phyloP scores from a whole-genome alignment of 1,140 invertebrate species.

The Agrilus planipennis region DNA sequence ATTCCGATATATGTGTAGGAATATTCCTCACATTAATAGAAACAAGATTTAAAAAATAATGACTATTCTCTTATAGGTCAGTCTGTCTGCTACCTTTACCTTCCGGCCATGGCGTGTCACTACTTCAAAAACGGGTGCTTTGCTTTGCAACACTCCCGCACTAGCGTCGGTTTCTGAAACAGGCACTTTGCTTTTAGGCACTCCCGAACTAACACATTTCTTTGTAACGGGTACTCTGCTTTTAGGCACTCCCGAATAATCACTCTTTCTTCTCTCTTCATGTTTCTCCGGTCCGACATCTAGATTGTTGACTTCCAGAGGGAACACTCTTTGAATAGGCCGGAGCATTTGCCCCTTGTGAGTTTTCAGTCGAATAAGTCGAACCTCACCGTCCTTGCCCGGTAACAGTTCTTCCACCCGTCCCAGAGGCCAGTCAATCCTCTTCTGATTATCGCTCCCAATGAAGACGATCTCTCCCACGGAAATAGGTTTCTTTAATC shows the following conservation, averaged over 20 bases:
- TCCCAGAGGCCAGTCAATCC: slow-evolving; percentile 7
- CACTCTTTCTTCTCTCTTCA: not conserved
- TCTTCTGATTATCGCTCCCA: slow-evolving; percentile 7
- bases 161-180: no score
- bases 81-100: no score
- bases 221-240: no score
- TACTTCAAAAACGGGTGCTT: no score
- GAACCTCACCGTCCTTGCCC: slow-evolving; percentile 7
- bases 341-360: slow-evolving; percentile 4
- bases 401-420: slow-evolving; percentile 8
- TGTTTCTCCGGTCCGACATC: not conserved
- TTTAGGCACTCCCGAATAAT: no score
- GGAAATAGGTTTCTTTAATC: not conserved
- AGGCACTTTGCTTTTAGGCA: slow-evolving; percentile 1
- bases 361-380: slow-evolving; percentile 3
- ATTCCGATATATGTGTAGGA: no score
- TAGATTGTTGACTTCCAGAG: slow-evolving; percentile 1
- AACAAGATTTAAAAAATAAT: no score
- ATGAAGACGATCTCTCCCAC: slow-evolving; percentile 9
- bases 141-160: no score
- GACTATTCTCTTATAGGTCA: no score
- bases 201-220: slow-evolving; percentile 1
- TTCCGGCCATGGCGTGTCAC: no score
- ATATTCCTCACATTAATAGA: no score
- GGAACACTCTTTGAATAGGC: slow-evolving; percentile 6